phyloP scores from a whole-genome alignment of 2,797 vertebrate species.

The Sternotherus odoratus region DNA sequence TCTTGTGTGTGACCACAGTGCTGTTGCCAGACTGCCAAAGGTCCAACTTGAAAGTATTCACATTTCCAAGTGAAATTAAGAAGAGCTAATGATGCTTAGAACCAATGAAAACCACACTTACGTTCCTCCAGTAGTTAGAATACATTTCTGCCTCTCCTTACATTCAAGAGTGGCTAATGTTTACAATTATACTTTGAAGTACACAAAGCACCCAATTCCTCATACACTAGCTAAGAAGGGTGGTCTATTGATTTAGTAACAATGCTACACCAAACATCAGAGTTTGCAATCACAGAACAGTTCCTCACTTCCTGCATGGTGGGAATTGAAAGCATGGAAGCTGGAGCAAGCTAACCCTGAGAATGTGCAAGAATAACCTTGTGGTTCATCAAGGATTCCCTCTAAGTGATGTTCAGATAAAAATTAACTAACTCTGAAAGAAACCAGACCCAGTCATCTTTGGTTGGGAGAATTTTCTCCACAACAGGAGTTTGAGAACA shows the following conservation, averaged over 20 bases:
- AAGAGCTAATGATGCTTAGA: background rate
- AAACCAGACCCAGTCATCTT: background rate
- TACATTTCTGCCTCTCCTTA: background rate
- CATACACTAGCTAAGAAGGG: background rate
- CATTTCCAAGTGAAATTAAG: background rate
- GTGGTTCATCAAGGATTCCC: background rate
- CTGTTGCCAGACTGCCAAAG: background rate
- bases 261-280: background rate
- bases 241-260: background rate
- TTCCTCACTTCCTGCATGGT: background rate
- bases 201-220: background rate
- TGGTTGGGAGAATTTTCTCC: background rate
- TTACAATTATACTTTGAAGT: background rate
- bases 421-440: background rate
- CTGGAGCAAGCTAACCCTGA: background rate
- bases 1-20: background rate
- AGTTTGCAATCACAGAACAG: background rate
- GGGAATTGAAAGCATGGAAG: background rate
- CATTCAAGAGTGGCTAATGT: background rate
- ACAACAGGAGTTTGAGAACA: background rate
- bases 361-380: background rate
- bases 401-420: background rate
- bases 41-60: background rate
- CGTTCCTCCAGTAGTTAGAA: background rate
- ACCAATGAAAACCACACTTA: background rate